A percentile compares a stretch with the other conserved stretches of the same genome.
Conservation (phyloP, 2,888 invertebrate species). For the Rhyacophila evoluta region DNA sequence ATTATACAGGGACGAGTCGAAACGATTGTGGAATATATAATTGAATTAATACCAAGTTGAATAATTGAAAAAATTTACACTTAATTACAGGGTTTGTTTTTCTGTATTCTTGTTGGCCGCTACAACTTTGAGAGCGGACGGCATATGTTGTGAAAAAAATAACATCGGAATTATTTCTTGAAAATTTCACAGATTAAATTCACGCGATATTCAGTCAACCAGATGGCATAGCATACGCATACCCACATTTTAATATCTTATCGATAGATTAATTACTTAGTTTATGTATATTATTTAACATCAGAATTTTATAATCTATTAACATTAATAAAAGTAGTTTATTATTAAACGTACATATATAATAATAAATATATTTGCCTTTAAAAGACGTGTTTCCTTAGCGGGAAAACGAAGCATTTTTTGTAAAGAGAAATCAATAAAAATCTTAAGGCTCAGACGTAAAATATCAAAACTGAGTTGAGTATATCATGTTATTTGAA, state of each 20-base stretch:
- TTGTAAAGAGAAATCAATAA: too few species aligned
- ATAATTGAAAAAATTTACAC: conserved; percentile 15
- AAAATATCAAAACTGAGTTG: too few species aligned
- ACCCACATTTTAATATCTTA: not conserved
- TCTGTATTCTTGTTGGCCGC: not conserved
- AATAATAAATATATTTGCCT: too few species aligned
- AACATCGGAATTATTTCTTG: not conserved
- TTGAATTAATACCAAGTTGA: not conserved
- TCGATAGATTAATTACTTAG: too few species aligned
- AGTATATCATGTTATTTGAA: too few species aligned
- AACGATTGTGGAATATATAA: conserved; percentile 22
- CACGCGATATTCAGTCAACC: conserved; percentile 17
- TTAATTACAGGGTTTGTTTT: conserved; percentile 22
- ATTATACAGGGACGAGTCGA: not conserved
- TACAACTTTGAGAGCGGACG: not conserved
- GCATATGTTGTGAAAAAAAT: conserved; percentile 21
- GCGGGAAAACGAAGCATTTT: too few species aligned
- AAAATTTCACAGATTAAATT: not conserved
- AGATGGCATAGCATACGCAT: not conserved
- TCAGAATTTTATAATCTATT: too few species aligned
- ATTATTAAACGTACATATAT: too few species aligned
- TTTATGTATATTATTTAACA: too few species aligned
- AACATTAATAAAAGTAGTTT: too few species aligned
- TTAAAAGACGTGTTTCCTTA: too few species aligned
- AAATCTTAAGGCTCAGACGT: too few species aligned